Conservation (phyloP, 2,888 invertebrate genomes). For the Congeria kusceri region DNA sequence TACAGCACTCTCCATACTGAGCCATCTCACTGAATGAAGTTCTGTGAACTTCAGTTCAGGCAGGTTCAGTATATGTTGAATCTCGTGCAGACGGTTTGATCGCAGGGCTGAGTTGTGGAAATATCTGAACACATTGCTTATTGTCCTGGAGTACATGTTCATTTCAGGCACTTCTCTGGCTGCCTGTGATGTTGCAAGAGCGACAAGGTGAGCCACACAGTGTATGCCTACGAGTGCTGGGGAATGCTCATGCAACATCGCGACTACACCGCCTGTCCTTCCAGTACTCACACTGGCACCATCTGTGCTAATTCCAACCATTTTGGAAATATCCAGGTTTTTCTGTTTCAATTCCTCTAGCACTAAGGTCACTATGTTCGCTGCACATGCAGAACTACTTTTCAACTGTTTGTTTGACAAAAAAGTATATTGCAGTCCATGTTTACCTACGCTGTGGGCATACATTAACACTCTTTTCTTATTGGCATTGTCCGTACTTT, state of each 20-base stretch:
- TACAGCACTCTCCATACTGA: constrained; percentile 56
- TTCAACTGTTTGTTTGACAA: constrained; percentile 16
- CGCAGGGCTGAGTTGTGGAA: constrained; percentile 42
- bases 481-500: constrained; percentile 42
- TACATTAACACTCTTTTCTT: constrained; percentile 39
- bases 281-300: constrained; percentile 55
- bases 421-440: too few species aligned
- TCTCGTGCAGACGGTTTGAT: constrained; percentile 44
- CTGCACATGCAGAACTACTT: neutral
- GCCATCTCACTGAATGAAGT: constrained; percentile 57
- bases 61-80: constrained; percentile 43
- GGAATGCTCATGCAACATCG: constrained; percentile 12
- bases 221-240: constrained; percentile 43
- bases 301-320: constrained; percentile 48
- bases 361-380: constrained; percentile 26
- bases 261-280: constrained; percentile 31
- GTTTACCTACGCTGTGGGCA: constrained; percentile 20
- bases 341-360: constrained; percentile 31
- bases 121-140: constrained; percentile 34
- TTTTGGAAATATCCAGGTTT: constrained; percentile 34
- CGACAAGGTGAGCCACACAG: constrained; percentile 39
- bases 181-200: constrained; percentile 46
- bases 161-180: constrained; percentile 26
- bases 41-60: constrained; percentile 52
- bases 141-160: constrained; percentile 15